Base-by-base conservation (phyloP, 1,140 invertebrate genomes). In the Ladona fulva region DNA sequence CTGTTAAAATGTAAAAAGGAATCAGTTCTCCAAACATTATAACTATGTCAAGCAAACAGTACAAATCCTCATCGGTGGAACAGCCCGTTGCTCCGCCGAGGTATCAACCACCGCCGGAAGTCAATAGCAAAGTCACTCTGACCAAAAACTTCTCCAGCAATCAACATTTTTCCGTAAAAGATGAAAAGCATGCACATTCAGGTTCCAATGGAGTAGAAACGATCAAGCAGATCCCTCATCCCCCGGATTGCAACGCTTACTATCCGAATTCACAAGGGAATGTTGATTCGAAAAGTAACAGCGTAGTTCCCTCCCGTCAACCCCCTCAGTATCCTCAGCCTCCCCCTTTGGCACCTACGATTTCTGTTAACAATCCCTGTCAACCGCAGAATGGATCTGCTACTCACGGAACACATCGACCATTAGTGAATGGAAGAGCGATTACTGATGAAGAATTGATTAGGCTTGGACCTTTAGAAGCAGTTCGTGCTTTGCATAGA, bases 41-140 rank as follows among this genome's bases (percentile, higher is more conserved):
- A 66, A 12, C 52, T 66, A 66, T 66, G 52, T 66, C 52, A 66
- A 66, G 16, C n/a, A 66, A 66, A 66, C 52, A 66, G 52, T 66
- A 66, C 52, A 66, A 66, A 66, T 66, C 52, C 52, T 66, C 52
- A 6, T 66, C 52, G 12, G 52, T 66, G 52, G 52, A 66, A 6
- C 52, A 66, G 14, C 52, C 52, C 14, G 52, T 66, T 66, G 52
- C 52, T 66, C 52, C 52, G 5, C 52, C 52, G 52, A 66, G 52
- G 52, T 66, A 66, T 66, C 52, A 66, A 22, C 52, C 52, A 66
- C 52, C 52, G n/a, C 52, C 52, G 52, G 16, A 66, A 66, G 52
- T 66, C 52, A 66, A 66, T 12, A 66, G 52, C 52, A 66, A 66
- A 66, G 52, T 66, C 5, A 66, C 16, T 66, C 52, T 66, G 52